Conservation (phyloP, 64 coral and sea anemone genomes). For the Porites australiensis region DNA sequence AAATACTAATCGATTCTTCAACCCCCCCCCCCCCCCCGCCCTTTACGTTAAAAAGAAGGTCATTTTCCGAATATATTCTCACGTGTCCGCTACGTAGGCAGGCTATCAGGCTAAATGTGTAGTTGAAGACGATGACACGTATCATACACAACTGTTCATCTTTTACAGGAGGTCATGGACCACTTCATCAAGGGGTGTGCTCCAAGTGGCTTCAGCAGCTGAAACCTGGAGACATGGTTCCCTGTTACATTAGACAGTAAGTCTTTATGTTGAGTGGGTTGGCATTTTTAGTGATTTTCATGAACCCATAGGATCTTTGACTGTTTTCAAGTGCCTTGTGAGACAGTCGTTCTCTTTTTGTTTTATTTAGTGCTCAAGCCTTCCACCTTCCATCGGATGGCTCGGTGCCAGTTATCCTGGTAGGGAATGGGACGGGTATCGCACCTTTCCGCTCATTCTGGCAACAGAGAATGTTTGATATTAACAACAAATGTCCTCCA, state of each 20-base stretch:
- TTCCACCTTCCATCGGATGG: conserved; percentile 70
- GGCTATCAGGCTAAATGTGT: no score
- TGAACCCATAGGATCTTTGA: no score
- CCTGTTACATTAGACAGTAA: conserved; percentile 84
- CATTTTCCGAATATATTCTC: no score
- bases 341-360: neutral
- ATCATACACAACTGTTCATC: no score
- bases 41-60: no score
- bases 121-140: no score
- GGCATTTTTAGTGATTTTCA: neutral
- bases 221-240: conserved; percentile 67
- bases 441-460: conserved; percentile 74
- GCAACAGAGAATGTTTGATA: conserved; percentile 62
- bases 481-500: conserved; percentile 4
- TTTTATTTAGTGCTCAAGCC: conserved; percentile 36
- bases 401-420: conserved; percentile 48
- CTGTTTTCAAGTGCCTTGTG: neutral
- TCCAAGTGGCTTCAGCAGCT: conserved; percentile 78
- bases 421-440: conserved; percentile 70
- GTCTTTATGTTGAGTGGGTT: neutral
- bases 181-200: conserved; percentile 61
- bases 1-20: no score
- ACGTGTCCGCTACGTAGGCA: no score
- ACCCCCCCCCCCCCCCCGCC: no score
- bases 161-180: conserved; percentile 45